Evolutionary conservation across 92 coral and sea anemone genomes (phyloP), one percentile per base, ranked within the genome.

Genomic region (Bergia sp.): DNA sequence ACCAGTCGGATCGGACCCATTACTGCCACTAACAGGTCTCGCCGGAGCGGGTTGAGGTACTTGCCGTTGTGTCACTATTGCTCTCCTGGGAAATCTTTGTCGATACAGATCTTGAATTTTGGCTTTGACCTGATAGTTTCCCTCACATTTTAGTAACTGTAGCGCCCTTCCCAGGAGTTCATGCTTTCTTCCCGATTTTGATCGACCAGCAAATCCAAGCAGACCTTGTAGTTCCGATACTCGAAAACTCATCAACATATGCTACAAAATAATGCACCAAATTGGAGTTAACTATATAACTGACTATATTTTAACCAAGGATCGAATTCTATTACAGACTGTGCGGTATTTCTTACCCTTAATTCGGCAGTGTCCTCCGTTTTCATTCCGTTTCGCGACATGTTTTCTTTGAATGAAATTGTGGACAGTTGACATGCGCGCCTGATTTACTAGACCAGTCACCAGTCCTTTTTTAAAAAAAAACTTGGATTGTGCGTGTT

Each of bases 211-310:
- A 91, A 91, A 97, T 85, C 98, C 99, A 40, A 97, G 89, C 43
- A 97, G 86, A 72, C 92, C 92, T 85, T 97, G 99, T 58, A 97
- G 96, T 86, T 97, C 99, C 23, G 99, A 94, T 77, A 97, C 99
- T 36, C 99, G 97, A 93, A 97, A 97, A 85, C 97, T 92, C 97
- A 96, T 94, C 89, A 97, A 85, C 99, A 97, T 97, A 80, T 97
- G 99, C 99, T 97, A 87, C 16, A 89, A 93, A 40, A n/a, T 44
- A 76, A 84, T 47, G 44, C 38, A 53, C 40, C 55, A 84, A 44
- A 5, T 16, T n/a, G 20, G 75, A 71, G 38, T 38, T 44, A 10
- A 21, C n/a, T n/a, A n/a, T n/a, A n/a, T n/a, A n/a, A n/a, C 64
- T 71, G 23, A 23, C 79, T 43, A 69, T 65, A 43, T 37, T n/a